Base-by-base conservation (phyloP, 2,113 vertebrate species). In the Hippocampus zosterae region DNA sequence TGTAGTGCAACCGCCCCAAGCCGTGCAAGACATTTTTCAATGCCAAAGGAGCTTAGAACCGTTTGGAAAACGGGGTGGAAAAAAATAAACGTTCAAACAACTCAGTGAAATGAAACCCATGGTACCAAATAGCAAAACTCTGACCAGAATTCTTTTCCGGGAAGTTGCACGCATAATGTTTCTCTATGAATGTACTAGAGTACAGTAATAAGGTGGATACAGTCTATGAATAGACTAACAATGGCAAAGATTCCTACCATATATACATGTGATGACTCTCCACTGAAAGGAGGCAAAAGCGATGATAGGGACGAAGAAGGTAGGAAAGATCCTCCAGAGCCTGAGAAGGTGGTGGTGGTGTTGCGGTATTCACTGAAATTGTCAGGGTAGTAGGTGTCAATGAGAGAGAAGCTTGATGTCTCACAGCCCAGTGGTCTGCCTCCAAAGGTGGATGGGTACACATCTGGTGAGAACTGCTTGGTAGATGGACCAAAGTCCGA, bases 301-400 rank as follows among this genome's bases (percentile, higher is more conserved):
- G 95, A 92, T 0, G 95, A 91, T 0, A 95, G 84, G 62, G 95
- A 91, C 0, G 94, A 70, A 0, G 95, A 77, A 8, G 93, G 78
- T 62, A 92, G 87, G 77, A 96, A 90, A 78, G 95, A 87, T 13
- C 92, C 74, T 3, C 87, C 65, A 1, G 75, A 86, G 33, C 90
- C 78, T 10, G 93, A 62, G 65, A 95, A 91, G 5, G 92, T 71
- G 9, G 89, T 70, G 0, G 23, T 25, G 27, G 92, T 27, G 7
- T 89, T 80, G 0, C 91, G 93, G 75, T 92, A 94, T 46, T 98
- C 96, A 6, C 91, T 92, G 0, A 92, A 92, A 19, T 93, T 90
- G 72, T 98, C 96, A 0, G 89, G 68, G 79, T 94, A 91, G 73
- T 92, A 95, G n/a, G 92, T 85, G 67, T 99, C 97, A 29, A 95